Percentiles rank a stretch among this genome's conserved stretches.
phyloP scores from a whole-genome alignment of 2,113 vertebrate genomes.

The Seriola quinqueradiata region DNA sequence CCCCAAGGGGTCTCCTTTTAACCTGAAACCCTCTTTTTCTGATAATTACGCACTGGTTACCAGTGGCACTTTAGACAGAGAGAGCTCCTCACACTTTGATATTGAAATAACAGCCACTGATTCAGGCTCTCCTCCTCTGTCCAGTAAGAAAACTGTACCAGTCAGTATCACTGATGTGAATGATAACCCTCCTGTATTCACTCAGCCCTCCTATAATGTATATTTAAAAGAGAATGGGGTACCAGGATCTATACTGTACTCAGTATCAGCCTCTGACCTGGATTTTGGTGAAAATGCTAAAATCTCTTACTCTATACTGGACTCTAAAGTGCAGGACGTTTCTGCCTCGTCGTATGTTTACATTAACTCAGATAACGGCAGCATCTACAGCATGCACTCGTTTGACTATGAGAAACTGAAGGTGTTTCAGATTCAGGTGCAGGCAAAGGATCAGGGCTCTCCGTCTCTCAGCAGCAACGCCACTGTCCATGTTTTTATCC shows the following conservation, averaged over 20 bases:
- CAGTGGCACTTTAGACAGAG: slow-evolving; percentile 83
- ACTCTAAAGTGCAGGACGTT: slow-evolving; percentile 75
- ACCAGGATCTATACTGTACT: slow-evolving; percentile 84
- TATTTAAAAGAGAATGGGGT: slow-evolving; percentile 87
- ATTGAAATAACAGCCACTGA: slow-evolving; percentile 86
- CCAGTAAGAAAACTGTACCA: slow-evolving; percentile 78
- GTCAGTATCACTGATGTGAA: slow-evolving; percentile 90
- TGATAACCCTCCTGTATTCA: slow-evolving; percentile 85
- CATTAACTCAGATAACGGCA: slow-evolving; percentile 85
- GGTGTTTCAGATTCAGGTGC: slow-evolving; percentile 84
- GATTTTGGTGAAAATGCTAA: slow-evolving; percentile 84
- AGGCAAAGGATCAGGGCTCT: slow-evolving; percentile 85
- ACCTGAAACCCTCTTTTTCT: slow-evolving; percentile 82
- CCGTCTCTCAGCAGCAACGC: slow-evolving; percentile 79
- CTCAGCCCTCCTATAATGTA: slow-evolving; percentile 83
- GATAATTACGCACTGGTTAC: slow-evolving; percentile 90
- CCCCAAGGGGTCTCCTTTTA: slow-evolving; percentile 78
- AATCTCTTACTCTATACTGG: slow-evolving; percentile 84
- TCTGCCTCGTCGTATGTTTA: slow-evolving; percentile 84
- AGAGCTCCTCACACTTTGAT: slow-evolving; percentile 79
- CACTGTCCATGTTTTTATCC: slow-evolving; percentile 81
- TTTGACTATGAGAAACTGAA: slow-evolving; percentile 88
- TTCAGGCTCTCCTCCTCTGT: slow-evolving; percentile 82
- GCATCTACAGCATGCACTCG: slow-evolving; percentile 81
- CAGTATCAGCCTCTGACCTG: slow-evolving; percentile 84